Base-by-base conservation (phyloP, 2,797 vertebrate genomes). In the Mastacembelus armatus region DNA sequence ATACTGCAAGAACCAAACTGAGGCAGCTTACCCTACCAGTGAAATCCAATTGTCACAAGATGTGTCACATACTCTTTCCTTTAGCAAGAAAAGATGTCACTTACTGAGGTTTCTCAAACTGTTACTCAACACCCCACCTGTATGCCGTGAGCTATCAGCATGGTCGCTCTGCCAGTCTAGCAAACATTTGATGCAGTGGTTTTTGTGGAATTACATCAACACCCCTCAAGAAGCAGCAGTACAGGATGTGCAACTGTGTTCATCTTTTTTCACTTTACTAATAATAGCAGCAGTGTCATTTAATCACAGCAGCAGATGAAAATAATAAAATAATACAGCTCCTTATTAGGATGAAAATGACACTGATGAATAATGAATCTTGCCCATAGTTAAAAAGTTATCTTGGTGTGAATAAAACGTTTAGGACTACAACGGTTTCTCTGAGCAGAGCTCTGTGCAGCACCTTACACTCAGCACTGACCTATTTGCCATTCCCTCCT, bases 401-500 rank as follows among this genome's bases (percentile, higher is more conserved):
- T 44, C 7, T 7, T 5, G 27, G 57, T 30, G 35, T 14, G 32
- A 73, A 62, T 30, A n/a, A 65, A 78, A 80, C 74, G 66, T 81
- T 73, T 14, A 59, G 45, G 36, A 68, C 55, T 47, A 49, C 26
- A 64, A 39, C 16, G 51, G 18, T 54, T 69, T 68, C 52, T 59
- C 40, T 5, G 22, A 71, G 66, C 60, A 40, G 43, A 14, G 24
- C 52, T 66, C 67, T 40, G 44, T 74, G 83, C 60, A 69, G 76
- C 70, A 88, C 83, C 86, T 85, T 77, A 66, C 72, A 69, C 47
- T 78, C 82, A 76, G 74, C 74, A 83, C 65, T 88, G 89, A 90
- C 88, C 87, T 51, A 88, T 84, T 92, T 92, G 89, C 75, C 73
- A 79, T 80, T 78, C 79, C 62, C 52, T 86, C 61, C 73, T 85